A percentile compares a stretch with the other conserved stretches of the same genome.
phyloP scores from a whole-genome alignment of 1,140 invertebrate genomes.

The Euwallacea similis region DNA sequence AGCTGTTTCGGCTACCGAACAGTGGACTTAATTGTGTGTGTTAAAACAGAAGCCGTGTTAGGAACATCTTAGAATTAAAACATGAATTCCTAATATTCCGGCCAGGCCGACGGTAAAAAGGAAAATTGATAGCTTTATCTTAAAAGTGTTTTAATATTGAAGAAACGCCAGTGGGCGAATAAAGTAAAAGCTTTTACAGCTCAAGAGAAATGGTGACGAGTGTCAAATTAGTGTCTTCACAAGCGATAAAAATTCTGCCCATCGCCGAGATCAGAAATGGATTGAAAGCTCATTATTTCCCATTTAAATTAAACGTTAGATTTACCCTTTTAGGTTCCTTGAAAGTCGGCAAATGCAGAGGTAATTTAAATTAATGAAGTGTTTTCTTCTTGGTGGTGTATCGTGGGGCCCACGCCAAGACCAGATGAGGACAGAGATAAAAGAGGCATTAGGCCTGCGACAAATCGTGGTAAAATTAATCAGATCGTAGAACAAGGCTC shows the following conservation, averaged over 20 bases:
- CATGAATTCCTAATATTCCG: conserved; percentile 15
- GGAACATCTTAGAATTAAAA: conserved; percentile 33
- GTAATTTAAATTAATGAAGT: conserved; percentile 28
- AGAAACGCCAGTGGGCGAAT: conserved; percentile 9
- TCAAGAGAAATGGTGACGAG: not conserved
- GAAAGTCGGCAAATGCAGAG: not conserved
- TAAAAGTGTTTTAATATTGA: conserved; percentile 26
- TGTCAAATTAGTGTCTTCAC: not conserved
- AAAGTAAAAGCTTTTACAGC: conserved; percentile 9
- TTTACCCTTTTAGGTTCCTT: too few relatives aligned
- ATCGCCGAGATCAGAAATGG: too few relatives aligned
- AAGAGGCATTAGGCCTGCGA: conserved; percentile 38
- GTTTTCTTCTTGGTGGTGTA: conserved; percentile 16
- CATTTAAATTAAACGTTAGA: not conserved
- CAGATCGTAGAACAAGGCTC: conserved; percentile 33
- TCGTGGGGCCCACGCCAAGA: conserved; percentile 24
- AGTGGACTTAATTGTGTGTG: conserved; percentile 17
- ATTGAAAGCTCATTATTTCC: not conserved
- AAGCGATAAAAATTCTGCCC: too few relatives aligned
- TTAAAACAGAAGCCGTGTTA: conserved; percentile 36
- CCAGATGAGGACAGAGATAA: conserved; percentile 34
- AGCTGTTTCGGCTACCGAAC: conserved; percentile 21
- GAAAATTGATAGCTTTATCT: conserved; percentile 25
- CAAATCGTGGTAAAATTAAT: conserved; percentile 43
- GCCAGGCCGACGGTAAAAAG: conserved; percentile 4